Percentiles rank a stretch among this genome's conserved stretches.
These are phyloP conservation scores for Sarcophaga rosellei DNA, from an alignment of 2,888 invertebrate species.

Conservation along the genomic window DNA sequence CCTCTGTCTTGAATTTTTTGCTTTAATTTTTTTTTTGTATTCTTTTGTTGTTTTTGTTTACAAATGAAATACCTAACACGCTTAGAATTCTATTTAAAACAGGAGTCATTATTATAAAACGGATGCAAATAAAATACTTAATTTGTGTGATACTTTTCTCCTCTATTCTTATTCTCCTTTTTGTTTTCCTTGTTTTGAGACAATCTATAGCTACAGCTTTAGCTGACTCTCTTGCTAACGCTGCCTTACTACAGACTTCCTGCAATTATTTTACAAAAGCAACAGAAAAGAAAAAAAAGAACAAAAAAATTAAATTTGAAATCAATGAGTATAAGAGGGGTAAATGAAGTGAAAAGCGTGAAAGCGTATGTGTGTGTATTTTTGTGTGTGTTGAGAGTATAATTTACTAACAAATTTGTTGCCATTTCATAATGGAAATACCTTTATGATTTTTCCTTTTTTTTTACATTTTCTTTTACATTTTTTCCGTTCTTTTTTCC, in stretches of 20 bases:
- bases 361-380: background rate
- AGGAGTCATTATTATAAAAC: conserved; percentile 26
- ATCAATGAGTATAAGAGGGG: background rate
- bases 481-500: background rate
- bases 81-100: conserved; percentile 21
- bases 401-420: conserved; percentile 59
- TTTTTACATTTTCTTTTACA: background rate
- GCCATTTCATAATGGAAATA: conserved; percentile 54
- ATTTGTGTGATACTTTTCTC: conserved; percentile 45
- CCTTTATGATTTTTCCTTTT: conserved; percentile 37
- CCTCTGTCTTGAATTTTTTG: conserved; percentile 24
- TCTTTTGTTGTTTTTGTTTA: background rate
- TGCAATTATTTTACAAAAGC: background rate
- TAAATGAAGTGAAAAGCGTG: background rate
- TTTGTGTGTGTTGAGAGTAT: conserved; percentile 18
- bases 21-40: background rate
- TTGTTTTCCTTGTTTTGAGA: background rate
- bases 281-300: background rate
- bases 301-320: background rate
- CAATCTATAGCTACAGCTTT: conserved; percentile 13
- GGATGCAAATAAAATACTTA: conserved; percentile 57
- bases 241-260: background rate
- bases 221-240: background rate
- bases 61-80: conserved; percentile 38
- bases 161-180: background rate